Base-by-base conservation (phyloP, 64 coral and sea anemone species). In the Hydrozoanthus tunicans region DNA sequence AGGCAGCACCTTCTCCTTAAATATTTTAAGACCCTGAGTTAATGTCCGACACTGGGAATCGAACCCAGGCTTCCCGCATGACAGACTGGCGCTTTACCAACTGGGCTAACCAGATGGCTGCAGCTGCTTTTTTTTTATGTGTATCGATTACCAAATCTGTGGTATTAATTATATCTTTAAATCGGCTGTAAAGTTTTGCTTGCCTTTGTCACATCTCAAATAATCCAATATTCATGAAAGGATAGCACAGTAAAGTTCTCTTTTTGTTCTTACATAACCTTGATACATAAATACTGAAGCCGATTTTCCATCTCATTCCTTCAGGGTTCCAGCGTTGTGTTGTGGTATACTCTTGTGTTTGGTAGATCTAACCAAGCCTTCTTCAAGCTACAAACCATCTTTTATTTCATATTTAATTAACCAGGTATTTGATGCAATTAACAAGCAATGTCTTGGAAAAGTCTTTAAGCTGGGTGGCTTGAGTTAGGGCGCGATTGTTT, bases 251-350 rank as follows among this genome's bases (percentile, higher is more conserved):
- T 20, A 69, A 69, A 69, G 1, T 69, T 20, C 6, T 69, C 6
- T 2, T 20, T 69, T 4, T 69, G 24, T 69, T 20, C 32, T 43
- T 43, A 43, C 32, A 43, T 69, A 69, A 1, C 1, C 4, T 20
- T 69, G 6, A 69, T 69, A 10, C 25, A 11, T 80, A 10, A 6
- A 14, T 20, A 14, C 1, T 0, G 1, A 24, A 58, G 12, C 23
- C 58, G 5, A 7, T 25, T 61, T 80, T 56, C 53, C 14, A n/a
- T 67, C 20, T 8, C 24, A 9, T 70, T 5, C 43, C 57, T 8
- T 53, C 62, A 85, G 81, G 52, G 63, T 85, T 85, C 81, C 81
- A 17, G 3, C 69, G 43, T 17, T 85, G 62, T 67, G 81, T 6
- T 85, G 51, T 85, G 81, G 81, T 11, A 5, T 69, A 43, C 53